Evolutionary conservation across 2,888 invertebrate genomes (phyloP), one percentile per base, ranked within the genome.

Genomic region (Iselma pallidipennis): DNA sequence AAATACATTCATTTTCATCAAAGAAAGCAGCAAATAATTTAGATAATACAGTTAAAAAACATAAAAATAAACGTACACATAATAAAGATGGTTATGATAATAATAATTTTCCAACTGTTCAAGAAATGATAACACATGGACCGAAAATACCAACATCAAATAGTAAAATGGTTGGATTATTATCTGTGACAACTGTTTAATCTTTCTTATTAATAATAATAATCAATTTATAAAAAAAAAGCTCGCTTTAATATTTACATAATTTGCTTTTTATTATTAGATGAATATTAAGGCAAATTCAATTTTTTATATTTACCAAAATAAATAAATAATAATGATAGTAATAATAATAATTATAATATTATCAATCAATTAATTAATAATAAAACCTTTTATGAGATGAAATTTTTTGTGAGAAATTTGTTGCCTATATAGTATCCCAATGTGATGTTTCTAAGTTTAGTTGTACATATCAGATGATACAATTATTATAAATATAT

Each of bases 41-140:
- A 16, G 74, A 82, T 53, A 83, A 80, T 81, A 81, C 81, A 16
- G 78, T 76, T 60, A 85, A 87, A 71, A 83, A 83, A 69, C 78
- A 79, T 66, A 77, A 78, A 63, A 72, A 61, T 42, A 77, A 75
- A 58, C 76, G 85, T 81, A 64, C 78, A 77, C 80, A 82, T 74
- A n/a, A n/a, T n/a, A 74, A 79, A 76, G 62, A 83, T 79, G 74
- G 82, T 77, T 64, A 77, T 72, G 57, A 82, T 72, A 84, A 86
- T 72, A 84, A 86, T 76, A 84, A 86, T 76, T 86, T 86, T 76
- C 82, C 84, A 52, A 84, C 86, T 19, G 84, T 87, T 19, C 86
- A 87, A 73, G 86, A 87, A 74, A 84, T 86, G 80, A 74, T 87
- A 66, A 85, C 85, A 5, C 86, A 87, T 67, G 77, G 77, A 61